Conservation (phyloP, 2,113 vertebrate genomes). For the Ceyx melanurus region DNA sequence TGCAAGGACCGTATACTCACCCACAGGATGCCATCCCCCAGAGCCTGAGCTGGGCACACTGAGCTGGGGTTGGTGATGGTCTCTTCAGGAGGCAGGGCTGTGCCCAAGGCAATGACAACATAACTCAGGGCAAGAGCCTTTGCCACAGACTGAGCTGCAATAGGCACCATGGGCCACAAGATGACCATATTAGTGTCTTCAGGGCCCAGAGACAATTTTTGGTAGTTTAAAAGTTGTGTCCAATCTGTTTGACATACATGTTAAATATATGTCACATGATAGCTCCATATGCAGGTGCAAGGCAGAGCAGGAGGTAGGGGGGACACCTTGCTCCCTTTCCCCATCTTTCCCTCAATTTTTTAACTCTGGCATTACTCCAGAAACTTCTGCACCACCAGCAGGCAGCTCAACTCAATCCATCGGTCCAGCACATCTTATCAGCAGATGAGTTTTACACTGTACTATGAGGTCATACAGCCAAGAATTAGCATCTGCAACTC, state of each 20-base stretch:
- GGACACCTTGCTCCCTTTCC: not conserved
- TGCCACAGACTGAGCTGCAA: not conserved
- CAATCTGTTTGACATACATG: accelerated
- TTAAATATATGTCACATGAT: not conserved
- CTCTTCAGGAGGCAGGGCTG: not conserved
- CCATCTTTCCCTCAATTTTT: not conserved
- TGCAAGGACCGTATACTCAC: accelerated
- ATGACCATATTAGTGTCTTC: accelerated
- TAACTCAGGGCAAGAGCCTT: not conserved
- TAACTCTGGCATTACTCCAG: not conserved
- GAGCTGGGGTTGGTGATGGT: not conserved
- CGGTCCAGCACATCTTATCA: not conserved
- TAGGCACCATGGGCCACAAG: not conserved
- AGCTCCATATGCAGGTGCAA: accelerated
- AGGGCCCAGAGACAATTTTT: not conserved
- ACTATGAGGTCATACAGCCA: not conserved
- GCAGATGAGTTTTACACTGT: not conserved
- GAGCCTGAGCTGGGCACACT: accelerated
- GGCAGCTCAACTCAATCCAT: not conserved
- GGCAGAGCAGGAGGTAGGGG: not conserved
- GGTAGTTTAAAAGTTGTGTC: not conserved
- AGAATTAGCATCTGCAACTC: not conserved
- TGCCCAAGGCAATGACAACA: not conserved
- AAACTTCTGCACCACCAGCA: not conserved
- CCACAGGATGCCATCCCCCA: accelerated